Evolutionary conservation across 2,113 vertebrate species (phyloP).

Genomic region (Heterochromis multidens): DNA sequence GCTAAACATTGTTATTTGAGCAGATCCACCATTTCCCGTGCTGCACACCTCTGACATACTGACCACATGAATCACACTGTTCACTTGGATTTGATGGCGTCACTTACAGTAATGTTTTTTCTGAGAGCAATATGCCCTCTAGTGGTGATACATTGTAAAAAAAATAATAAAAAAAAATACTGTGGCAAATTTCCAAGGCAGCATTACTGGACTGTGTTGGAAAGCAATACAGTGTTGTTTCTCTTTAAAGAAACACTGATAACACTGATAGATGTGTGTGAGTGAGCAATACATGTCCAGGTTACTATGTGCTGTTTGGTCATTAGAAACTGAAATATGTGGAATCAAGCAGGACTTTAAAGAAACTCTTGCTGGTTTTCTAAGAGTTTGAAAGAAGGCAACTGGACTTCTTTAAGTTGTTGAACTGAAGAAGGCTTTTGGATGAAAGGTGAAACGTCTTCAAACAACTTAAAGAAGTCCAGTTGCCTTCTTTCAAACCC

Average conservation of each 20-base stretch:
- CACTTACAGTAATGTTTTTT: conserved; percentile 5
- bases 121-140: conserved; percentile 9
- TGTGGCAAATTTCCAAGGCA: background rate
- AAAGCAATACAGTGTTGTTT: background rate
- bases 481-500: no score
- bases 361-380: no score
- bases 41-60: background rate
- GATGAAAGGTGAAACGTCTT: no score
- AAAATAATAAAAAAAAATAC: background rate
- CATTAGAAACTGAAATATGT: background rate
- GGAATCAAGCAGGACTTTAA: background rate
- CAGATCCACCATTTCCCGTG: background rate
- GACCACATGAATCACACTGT: conserved; percentile 7
- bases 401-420: no score
- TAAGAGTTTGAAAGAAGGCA: no score
- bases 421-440: no score
- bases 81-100: background rate
- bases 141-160: background rate
- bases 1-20: background rate
- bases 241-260: background rate
- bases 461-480: no score
- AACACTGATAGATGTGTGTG: background rate
- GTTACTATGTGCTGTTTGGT: background rate
- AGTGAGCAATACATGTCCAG: background rate
- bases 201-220: no score